These are phyloP conservation scores for Cerastis rubricosa DNA, from an alignment of 2,888 invertebrate genomes.

Conservation along the genomic window DNA sequence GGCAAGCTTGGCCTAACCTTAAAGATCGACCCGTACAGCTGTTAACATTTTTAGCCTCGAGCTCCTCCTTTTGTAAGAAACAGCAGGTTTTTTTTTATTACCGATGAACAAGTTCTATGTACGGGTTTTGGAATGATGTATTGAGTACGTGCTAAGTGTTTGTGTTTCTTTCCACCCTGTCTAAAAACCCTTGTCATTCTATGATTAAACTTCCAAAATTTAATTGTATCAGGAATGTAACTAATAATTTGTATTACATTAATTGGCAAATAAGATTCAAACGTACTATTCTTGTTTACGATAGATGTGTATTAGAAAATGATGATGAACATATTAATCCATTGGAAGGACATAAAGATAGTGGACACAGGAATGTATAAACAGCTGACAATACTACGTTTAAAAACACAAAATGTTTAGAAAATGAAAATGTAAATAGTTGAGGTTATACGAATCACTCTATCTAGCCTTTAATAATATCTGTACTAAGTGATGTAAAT, in stretches of 20 bases:
- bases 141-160: not conserved
- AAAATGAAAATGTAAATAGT: slow-evolving; percentile 76
- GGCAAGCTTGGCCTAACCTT: too few relatives aligned
- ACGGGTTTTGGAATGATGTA: not conserved
- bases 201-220: slow-evolving; percentile 54
- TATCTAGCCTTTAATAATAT: slow-evolving; percentile 82
- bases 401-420: slow-evolving; percentile 84
- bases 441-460: slow-evolving; percentile 88
- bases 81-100: not conserved
- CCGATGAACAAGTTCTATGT: not conserved
- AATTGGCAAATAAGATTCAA: slow-evolving; percentile 67
- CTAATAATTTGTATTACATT: slow-evolving; percentile 63
- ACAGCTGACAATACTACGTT: slow-evolving; percentile 90
- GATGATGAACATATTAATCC: slow-evolving; percentile 69
- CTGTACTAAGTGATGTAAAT: slow-evolving; percentile 83
- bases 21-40: too few relatives aligned
- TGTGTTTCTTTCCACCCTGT: not conserved
- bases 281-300: slow-evolving; percentile 66
- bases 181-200: slow-evolving; percentile 63
- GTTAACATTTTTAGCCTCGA: too few relatives aligned
- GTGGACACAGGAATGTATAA: slow-evolving; percentile 85
- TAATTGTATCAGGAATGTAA: slow-evolving; percentile 50
- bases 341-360: slow-evolving; percentile 75
- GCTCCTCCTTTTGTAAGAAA: too few relatives aligned
- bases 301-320: slow-evolving; percentile 72